Percentiles rank a stretch among this genome's conserved stretches.
Evolutionary conservation across 2,888 invertebrate species (phyloP).

Genomic region (Netelia inedita): DNA sequence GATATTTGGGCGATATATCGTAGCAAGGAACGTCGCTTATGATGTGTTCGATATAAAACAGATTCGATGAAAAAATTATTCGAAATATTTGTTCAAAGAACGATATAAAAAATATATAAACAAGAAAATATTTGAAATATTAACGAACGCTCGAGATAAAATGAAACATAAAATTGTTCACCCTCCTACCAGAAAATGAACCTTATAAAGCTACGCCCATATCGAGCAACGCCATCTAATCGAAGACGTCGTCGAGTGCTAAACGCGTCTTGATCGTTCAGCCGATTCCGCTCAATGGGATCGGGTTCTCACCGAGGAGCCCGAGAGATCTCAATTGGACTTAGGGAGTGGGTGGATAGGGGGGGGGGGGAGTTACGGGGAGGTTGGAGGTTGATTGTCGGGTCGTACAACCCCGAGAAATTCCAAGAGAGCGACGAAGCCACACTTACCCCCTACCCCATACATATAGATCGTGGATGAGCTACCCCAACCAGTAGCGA

Average conservation of each 20-base stretch:
- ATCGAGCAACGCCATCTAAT: slow-evolving; percentile 29
- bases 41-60: too few species aligned
- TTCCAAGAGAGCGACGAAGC: too few species aligned
- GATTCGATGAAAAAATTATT: too few species aligned
- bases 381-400: too few species aligned
- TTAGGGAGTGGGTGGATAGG: slow-evolving; percentile 42
- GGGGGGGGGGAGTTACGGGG: slow-evolving; percentile 32
- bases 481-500: background rate
- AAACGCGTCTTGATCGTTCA: slow-evolving; percentile 39
- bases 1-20: background rate
- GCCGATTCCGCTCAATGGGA: slow-evolving; percentile 27
- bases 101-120: too few species aligned
- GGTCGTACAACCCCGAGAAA: too few species aligned
- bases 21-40: too few species aligned
- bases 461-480: background rate
- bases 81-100: too few species aligned
- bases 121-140: too few species aligned
- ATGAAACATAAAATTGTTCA: slow-evolving; percentile 5
- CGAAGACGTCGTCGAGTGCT: slow-evolving; percentile 37
- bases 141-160: background rate
- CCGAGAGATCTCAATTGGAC: slow-evolving; percentile 32
- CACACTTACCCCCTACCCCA: background rate
- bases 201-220: background rate
- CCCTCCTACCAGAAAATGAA: slow-evolving; percentile 6
- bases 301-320: background rate